phyloP scores from a whole-genome alignment of 2,888 invertebrate species.

The Pandemis heparana region DNA sequence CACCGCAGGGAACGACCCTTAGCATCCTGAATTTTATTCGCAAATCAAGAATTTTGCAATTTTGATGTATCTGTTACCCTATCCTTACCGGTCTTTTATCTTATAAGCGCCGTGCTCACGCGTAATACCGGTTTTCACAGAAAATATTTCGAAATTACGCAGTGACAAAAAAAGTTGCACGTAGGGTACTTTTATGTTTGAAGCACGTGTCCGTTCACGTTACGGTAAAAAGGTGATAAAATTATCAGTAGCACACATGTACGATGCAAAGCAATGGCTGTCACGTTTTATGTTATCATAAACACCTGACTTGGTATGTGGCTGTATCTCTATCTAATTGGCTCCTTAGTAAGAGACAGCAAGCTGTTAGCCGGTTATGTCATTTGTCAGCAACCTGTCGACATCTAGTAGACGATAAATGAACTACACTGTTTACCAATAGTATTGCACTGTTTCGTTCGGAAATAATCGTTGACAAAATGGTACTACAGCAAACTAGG shows the following conservation, averaged over 20 bases:
- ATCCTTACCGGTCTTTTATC: too few species aligned
- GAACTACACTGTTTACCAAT: neutral
- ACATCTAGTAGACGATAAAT: neutral
- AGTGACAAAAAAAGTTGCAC: too few species aligned
- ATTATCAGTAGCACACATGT: slow-evolving; percentile 10
- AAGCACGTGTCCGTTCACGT: slow-evolving; percentile 18
- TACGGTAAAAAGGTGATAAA: slow-evolving; percentile 2
- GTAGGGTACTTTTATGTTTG: slow-evolving; percentile 1
- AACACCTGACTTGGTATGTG: neutral
- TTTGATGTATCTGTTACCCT: too few species aligned
- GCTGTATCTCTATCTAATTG: neutral
- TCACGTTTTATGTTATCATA: slow-evolving; percentile 6
- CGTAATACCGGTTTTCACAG: too few species aligned
- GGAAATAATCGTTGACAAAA: neutral
- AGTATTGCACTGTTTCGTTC: neutral
- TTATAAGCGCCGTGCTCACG: too few species aligned
- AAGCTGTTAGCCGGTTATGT: too few species aligned
- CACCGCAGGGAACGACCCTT: too few species aligned
- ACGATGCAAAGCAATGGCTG: neutral
- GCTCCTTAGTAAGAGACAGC: neutral
- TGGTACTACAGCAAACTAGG: too few species aligned
- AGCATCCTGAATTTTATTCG: too few species aligned
- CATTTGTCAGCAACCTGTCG: neutral
- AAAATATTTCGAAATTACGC: too few species aligned
- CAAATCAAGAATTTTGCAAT: too few species aligned